These are phyloP conservation scores for Nematolebias whitei DNA, from an alignment of 2,113 vertebrate species.

Conservation along the genomic window DNA sequence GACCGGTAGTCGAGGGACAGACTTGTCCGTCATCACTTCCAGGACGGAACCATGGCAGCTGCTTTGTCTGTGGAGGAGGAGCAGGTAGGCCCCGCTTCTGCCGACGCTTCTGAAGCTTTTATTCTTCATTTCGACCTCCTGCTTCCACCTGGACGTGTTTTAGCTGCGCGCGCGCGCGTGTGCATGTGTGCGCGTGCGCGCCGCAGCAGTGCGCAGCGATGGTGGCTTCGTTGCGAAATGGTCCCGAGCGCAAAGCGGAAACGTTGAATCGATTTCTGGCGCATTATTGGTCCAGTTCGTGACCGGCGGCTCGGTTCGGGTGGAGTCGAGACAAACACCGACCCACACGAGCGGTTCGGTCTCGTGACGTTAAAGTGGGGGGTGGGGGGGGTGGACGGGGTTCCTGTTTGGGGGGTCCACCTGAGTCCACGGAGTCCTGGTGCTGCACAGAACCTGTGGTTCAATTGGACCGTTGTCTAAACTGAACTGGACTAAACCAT, in stretches of 20 bases:
- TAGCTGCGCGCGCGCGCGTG: neutral
- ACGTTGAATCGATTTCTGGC: constrained; percentile 62
- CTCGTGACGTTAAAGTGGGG: too few species aligned
- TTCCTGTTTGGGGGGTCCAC: too few species aligned
- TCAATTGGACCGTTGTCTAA: too few species aligned
- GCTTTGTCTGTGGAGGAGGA: constrained; percentile 79
- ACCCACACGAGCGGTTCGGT: too few species aligned
- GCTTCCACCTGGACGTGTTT: constrained; percentile 43
- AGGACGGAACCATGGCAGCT: constrained; percentile 77
- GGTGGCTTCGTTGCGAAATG: constrained; percentile 50
- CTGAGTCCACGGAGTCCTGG: neutral
- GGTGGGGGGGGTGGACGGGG: too few species aligned
- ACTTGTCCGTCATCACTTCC: constrained; percentile 29
- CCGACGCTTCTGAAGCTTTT: neutral
- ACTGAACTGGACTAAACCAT: neutral
- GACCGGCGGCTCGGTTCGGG: constrained; percentile 5
- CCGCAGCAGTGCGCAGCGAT: constrained; percentile 37
- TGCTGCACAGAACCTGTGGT: too few species aligned
- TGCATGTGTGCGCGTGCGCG: constrained; percentile 5
- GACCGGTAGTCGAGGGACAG: constrained; percentile 37
- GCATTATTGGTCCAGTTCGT: constrained; percentile 41
- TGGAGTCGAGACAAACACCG: neutral
- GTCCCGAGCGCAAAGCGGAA: constrained; percentile 51
- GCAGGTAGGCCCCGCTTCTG: constrained; percentile 72
- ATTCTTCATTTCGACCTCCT: neutral